Base-by-base conservation (phyloP, 2,888 invertebrate genomes). In the Aleiodes testaceus region DNA sequence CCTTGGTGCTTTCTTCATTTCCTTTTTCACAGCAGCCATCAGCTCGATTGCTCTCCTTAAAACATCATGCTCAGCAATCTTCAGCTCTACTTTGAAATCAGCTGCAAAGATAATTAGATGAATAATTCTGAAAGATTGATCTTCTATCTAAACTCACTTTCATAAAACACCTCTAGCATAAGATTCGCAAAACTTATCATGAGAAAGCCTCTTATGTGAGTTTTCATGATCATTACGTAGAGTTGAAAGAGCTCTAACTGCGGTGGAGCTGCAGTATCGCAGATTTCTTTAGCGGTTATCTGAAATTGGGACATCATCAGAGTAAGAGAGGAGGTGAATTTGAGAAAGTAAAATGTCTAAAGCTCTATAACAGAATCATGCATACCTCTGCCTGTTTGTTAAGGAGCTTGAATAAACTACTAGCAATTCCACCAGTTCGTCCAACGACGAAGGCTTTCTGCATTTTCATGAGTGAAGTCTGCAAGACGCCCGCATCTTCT, bases 1-100 rank as follows among this genome's bases (percentile, higher is more conserved):
- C 20, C 36, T 59, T 3, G 59, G 36, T 36, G 59, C 42, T 3
- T 59, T 36, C n/a, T 14, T 30, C 59, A 59, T 36, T 22, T 20
- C 49, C n/a, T 14, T 12, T 49, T 50, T 45, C 26, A 66, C 47
- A 26, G 14, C 50, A 12, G 12, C 9, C 6, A 66, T 20, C 14
- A 18, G 12, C 14, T 20, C 49, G 26, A 47, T 47, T 11, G 47
- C 30, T 50, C 49, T 49, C 22, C 6, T 22, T 12, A 44, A 12
- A 36, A 45, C 5, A 12, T 66, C 20, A 0, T 3, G 12, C 26
- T 36, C 50, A 22, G 49, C 26, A 18, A 16, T 49, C 20, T 26
- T 22, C 36, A 30, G 50, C 16, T 49, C 49, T 20, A 14, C 49
- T 1, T 9, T 2, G 36, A 59, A 59, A 7, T 9, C n/a, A 12